phyloP scores from a whole-genome alignment of 2,888 invertebrate genomes.

The Bellardia bayeri region DNA sequence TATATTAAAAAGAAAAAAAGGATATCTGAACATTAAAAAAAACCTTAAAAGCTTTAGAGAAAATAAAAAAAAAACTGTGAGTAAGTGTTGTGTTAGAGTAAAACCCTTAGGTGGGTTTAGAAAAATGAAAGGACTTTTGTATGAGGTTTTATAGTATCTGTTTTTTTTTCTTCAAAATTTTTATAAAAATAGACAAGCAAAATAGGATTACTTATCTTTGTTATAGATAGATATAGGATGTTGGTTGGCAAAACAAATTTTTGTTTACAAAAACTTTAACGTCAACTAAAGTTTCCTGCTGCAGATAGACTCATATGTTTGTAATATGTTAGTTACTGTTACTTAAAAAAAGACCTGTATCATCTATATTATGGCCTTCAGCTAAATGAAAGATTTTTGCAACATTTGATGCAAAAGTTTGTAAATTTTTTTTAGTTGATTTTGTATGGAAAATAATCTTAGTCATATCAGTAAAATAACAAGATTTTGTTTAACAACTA shows the following conservation, averaged over 20 bases:
- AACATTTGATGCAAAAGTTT: constrained; percentile 56
- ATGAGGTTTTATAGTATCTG: neutral
- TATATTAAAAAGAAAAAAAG: constrained; percentile 25
- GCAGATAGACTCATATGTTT: constrained; percentile 19
- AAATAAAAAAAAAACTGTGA: neutral
- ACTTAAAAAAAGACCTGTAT: constrained; percentile 47
- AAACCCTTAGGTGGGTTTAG: constrained; percentile 30
- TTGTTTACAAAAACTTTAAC: constrained; percentile 69
- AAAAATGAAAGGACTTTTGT: neutral
- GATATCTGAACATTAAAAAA: constrained; percentile 13
- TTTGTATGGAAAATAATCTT: constrained; percentile 60
- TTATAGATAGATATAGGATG: constrained; percentile 30
- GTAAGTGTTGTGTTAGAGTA: neutral
- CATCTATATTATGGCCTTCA: constrained; percentile 64
- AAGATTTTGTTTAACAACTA: constrained; percentile 37
- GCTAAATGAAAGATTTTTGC: constrained; percentile 68
- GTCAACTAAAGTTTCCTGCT: constrained; percentile 68
- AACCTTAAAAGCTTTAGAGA: constrained; percentile 6
- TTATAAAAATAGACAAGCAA: constrained; percentile 57
- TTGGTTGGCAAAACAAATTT: constrained; percentile 47
- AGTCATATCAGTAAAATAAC: constrained; percentile 62
- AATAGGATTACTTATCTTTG: constrained; percentile 66
- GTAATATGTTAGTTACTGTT: neutral
- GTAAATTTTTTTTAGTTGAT: constrained; percentile 1
- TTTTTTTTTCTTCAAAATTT: constrained; percentile 5